phyloP scores from a whole-genome alignment of 2,888 invertebrate species.

The Lycaena phlaeas region DNA sequence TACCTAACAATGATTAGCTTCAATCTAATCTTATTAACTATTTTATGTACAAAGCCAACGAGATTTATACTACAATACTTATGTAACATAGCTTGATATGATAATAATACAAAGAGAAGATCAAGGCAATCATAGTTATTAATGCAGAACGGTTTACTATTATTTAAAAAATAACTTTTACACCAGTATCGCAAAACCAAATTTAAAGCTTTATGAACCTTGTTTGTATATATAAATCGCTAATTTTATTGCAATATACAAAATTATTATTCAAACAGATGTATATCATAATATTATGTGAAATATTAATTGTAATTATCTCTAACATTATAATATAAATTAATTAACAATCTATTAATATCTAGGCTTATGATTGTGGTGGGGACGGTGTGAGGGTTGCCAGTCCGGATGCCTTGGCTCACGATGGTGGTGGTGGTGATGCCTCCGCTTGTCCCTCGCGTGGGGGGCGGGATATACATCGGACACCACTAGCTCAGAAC shows the following conservation, averaged over 20 bases:
- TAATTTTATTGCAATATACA: conserved; percentile 1
- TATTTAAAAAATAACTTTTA: no score
- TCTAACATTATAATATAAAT: no score
- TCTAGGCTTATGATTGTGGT: conserved; percentile 68
- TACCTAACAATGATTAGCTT: conserved; percentile 57
- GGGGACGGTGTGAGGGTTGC: conserved; percentile 70
- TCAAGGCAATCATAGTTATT: conserved; percentile 63
- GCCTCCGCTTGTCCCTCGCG: conserved; percentile 74
- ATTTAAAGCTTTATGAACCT: no score
- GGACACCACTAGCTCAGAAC: conserved; percentile 83
- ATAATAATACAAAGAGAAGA: conserved; percentile 49
- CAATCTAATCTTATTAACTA: conserved; percentile 53
- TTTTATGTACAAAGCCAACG: conserved; percentile 12
- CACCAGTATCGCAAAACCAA: no score
- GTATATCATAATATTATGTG: no score
- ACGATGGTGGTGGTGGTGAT: conserved; percentile 83
- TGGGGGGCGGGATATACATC: conserved; percentile 70
- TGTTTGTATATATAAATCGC: conserved; percentile 4
- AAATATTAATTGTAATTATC: no score
- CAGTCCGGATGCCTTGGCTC: conserved; percentile 74
- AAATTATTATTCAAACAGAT: no score
- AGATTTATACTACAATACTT: neutral
- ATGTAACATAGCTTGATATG: conserved; percentile 2
- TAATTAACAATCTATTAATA: conserved; percentile 37
- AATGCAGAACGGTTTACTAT: conserved; percentile 19